Base-by-base conservation (phyloP, 2,797 vertebrate genomes). In the Cuculus canorus region DNA sequence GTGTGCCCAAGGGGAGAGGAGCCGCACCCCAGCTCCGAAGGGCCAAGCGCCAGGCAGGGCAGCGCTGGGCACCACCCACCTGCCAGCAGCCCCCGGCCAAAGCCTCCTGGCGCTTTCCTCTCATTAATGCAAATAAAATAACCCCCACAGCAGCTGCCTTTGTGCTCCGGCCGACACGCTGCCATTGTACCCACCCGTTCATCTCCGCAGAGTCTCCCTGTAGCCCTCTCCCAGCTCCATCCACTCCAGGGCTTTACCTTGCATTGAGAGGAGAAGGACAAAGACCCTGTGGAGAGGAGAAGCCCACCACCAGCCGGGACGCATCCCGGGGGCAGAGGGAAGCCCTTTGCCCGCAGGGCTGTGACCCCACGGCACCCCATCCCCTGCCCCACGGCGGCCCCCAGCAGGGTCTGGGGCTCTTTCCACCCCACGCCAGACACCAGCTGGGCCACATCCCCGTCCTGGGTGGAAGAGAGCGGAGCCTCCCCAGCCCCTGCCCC, bases 311-410 rank as follows among this genome's bases (percentile, higher is more conserved):
- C 17, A 15, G 10, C 32, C 1, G 0, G 45, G 56, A 7, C n/a
- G 52, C 2, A 1, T 35, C 45, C 54, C 1, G 0, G n/a, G 21
- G 9, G 11, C 32, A 30, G 24, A 4, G 1, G 54, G 57, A 57
- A 43, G 6, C 8, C 30, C 24, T 61, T 75, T 57, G 8, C 27
- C 41, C 57, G 39, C 59, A 80, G n/a, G 22, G 16, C 70, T 73
- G 59, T 33, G 50, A 79, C 45, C 33, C 39, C 47, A 14, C 2
- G 0, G 35, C 33, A 56, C 17, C 25, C 30, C 43, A 17, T 10
- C 27, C 18, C 53, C 35, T 43, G 53, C 10, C 22, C 30, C 66
- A 15, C 2, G 0, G 24, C 45, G 45, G 32, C 25, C 48, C 47
- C 45, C 45, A 4, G 52, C 22, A 76, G 60, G 15, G 61, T 77